These are phyloP conservation scores for Chelonus formosanus DNA, from an alignment of 2,888 invertebrate species.

Conservation along the genomic window DNA sequence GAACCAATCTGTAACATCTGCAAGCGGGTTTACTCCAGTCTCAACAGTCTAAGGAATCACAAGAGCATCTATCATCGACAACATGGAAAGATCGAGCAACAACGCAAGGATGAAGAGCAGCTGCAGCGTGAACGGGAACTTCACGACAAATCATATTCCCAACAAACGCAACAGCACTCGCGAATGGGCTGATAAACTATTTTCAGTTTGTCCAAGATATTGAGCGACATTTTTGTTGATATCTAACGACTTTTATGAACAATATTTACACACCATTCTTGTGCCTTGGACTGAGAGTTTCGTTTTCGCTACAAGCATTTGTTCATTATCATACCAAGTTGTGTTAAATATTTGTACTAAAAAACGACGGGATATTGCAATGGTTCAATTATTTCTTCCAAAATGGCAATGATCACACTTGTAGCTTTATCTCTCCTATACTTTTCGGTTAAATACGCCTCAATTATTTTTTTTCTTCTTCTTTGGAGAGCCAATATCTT, in stretches of 20 bases:
- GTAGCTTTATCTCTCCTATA: too few relatives aligned
- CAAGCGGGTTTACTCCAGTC: conserved; percentile 90
- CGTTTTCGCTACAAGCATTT: conserved; percentile 19
- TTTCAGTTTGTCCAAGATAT: not conserved
- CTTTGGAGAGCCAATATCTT: too few relatives aligned
- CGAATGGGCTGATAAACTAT: conserved; percentile 49
- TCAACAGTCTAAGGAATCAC: conserved; percentile 90
- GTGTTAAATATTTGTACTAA: not conserved
- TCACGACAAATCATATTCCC: conserved; percentile 41
- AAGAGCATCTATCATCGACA: conserved; percentile 90
- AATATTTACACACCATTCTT: conserved; percentile 11
- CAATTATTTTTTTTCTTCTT: too few relatives aligned
- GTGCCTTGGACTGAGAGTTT: conserved; percentile 24
- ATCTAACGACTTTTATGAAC: not conserved
- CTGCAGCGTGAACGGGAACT: conserved; percentile 49
- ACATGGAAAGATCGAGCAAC: conserved; percentile 72
- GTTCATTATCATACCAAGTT: conserved; percentile 3
- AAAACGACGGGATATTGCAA: not conserved
- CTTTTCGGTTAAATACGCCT: too few relatives aligned
- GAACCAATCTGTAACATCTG: conserved; percentile 92
- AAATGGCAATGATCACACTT: too few relatives aligned
- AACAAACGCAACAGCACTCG: conserved; percentile 47
- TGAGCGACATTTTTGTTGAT: too few relatives aligned
- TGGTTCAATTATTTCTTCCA: too few relatives aligned
- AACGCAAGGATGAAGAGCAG: conserved; percentile 72